Evolutionary conservation across 2,113 vertebrate species (phyloP), one percentile per base, ranked within the genome.

Genomic region (Porphyrio hochstetteri): DNA sequence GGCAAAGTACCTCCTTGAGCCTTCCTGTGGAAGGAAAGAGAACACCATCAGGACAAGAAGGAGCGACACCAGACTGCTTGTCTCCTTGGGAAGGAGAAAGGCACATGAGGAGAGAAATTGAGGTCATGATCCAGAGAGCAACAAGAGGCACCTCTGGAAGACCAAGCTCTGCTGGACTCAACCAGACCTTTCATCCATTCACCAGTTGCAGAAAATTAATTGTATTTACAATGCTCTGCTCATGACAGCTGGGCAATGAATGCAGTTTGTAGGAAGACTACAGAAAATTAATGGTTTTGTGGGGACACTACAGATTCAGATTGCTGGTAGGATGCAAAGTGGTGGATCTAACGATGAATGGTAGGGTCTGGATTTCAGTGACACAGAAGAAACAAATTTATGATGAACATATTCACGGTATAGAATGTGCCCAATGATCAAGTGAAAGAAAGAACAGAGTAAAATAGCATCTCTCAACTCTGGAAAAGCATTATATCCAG

Each of bases 131-230:
- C 4, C 56, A 59, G 52, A 59, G 9, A 52, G 25, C 23, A 87
- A 70, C 72, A 77, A 67, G 12, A 56, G 38, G 55, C 36, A 17
- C 35, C 52, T 65, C 20, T n/a, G 85, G 40, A 86, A 80, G 75
- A 86, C 31, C 52, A 78, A 60, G 35, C 16, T 77, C 60, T 53
- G 16, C 55, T 63, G 56, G 46, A 80, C 63, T 82, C 69, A 67
- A 29, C 83, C 74, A 82, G 86, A 63, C 12, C 35, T 88, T 69
- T 12, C 13, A 12, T 57, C 36, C 0, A 1, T 75, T 90, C 40
- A 68, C 36, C 31, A 85, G 59, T 6, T 88, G 52, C 35, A 75
- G 76, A 53, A 95, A 93, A 90, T 36, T 79, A 84, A 86, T 48
- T 19, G 2, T 59, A 86, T 57, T 94, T 85, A 50, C n/a, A 85